phyloP scores from a whole-genome alignment of 37 sponge, comb jelly and placozoan species.

The Agelas oroides region DNA sequence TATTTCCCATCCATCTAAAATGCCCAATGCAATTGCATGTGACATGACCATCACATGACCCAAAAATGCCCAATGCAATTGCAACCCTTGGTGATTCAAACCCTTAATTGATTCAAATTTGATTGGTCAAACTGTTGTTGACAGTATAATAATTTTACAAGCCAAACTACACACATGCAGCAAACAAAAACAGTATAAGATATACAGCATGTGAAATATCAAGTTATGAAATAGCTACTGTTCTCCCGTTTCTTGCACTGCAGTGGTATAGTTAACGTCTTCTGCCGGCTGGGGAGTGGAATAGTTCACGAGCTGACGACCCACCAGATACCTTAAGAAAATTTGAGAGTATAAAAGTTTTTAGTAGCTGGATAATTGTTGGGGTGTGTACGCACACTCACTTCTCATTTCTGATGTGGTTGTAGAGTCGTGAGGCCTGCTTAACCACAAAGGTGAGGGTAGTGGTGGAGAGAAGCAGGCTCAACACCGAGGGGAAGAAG shows the following conservation, averaged over 20 bases:
- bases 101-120: too few species aligned
- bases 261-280: not conserved
- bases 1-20: too few species aligned
- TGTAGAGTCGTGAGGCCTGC: conserved; percentile 74
- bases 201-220: too few species aligned
- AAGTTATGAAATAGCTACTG: not conserved
- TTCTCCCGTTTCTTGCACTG: conserved; percentile 40
- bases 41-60: too few species aligned
- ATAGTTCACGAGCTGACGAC: conserved; percentile 87
- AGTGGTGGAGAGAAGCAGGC: conserved; percentile 39
- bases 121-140: too few species aligned
- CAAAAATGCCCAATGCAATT: too few species aligned
- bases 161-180: too few species aligned
- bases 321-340: conserved; percentile 84
- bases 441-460: conserved; percentile 33
- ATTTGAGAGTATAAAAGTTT: not conserved
- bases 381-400: conserved; percentile 35
- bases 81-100: too few species aligned
- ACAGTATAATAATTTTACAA: too few species aligned
- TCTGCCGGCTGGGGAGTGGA: not conserved
- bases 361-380: not conserved
- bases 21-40: too few species aligned
- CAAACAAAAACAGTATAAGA: too few species aligned
- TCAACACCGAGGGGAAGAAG: conserved; percentile 62
- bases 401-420: conserved; percentile 90